Evolutionary conservation across 2,888 invertebrate genomes (phyloP).

Genomic region (Ferdinandea cuprea): DNA sequence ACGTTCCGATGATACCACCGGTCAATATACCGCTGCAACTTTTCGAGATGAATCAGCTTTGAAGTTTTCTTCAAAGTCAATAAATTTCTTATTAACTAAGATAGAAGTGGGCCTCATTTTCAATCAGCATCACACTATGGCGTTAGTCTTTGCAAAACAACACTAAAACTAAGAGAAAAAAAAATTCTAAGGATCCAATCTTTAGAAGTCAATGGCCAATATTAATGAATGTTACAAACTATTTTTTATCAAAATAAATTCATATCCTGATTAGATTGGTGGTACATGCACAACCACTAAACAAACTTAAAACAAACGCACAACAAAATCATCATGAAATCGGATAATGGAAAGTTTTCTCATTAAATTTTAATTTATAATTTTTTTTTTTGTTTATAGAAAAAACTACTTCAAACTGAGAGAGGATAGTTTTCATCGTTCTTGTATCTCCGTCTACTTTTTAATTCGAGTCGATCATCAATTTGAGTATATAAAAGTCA

Average conservation of each 20-base stretch:
- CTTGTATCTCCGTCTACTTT: conserved; percentile 1
- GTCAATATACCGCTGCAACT: too few species aligned
- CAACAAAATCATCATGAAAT: conserved; percentile 46
- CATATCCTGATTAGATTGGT: neutral
- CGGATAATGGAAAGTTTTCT: conserved; percentile 68
- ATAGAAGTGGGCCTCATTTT: too few species aligned
- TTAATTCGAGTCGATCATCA: conserved; percentile 63
- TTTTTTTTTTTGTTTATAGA: neutral
- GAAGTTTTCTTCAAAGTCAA: too few species aligned
- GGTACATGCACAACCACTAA: neutral
- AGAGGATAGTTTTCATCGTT: conserved; percentile 6
- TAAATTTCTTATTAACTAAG: too few species aligned
- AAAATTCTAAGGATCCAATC: too few species aligned
- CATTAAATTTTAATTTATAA: conserved; percentile 53
- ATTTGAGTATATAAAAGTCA: conserved; percentile 66
- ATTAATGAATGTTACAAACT: conserved; percentile 9
- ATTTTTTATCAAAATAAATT: conserved; percentile 8
- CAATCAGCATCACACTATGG: too few species aligned
- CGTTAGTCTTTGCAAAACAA: too few species aligned
- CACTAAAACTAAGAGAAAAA: too few species aligned
- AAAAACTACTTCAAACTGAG: conserved; percentile 22
- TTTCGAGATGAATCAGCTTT: too few species aligned
- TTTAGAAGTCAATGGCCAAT: too few species aligned
- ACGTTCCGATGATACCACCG: too few species aligned
- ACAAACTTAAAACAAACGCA: conserved; percentile 19